phyloP scores from a whole-genome alignment of 2,797 vertebrate genomes.

The Zenarchopterus dispar region DNA sequence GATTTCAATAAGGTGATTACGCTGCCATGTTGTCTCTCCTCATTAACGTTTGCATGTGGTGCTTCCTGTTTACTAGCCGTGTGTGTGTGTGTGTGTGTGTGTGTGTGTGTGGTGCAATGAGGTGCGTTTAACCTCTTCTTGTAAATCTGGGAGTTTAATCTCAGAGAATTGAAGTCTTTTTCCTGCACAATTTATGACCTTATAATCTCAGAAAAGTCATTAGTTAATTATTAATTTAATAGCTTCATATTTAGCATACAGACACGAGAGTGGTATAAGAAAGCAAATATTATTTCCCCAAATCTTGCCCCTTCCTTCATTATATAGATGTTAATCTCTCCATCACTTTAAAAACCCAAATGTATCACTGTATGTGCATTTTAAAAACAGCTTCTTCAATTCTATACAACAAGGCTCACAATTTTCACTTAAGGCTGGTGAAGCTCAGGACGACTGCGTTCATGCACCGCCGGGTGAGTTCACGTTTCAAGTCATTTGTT shows the following conservation, averaged over 20 bases:
- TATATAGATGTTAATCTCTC: background rate
- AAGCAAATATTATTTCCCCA: constrained; percentile 21
- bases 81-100: no score
- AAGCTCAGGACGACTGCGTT: constrained; percentile 50
- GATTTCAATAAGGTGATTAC: no score
- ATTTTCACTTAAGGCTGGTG: constrained; percentile 73
- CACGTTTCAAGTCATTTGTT: constrained; percentile 75
- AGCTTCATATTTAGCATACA: constrained; percentile 12
- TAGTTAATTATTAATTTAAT: background rate
- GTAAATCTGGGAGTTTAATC: background rate
- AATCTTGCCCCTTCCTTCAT: constrained; percentile 13
- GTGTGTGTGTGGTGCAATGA: no score
- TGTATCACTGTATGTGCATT: constrained; percentile 61
- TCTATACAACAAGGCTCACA: constrained; percentile 66
- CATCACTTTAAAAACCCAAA: constrained; percentile 17
- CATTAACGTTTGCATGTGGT: no score
- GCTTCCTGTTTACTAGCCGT: no score
- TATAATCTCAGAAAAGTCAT: background rate
- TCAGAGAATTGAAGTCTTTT: background rate
- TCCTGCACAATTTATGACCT: background rate
- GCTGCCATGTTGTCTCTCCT: no score
- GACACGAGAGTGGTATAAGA: constrained; percentile 17
- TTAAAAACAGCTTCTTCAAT: constrained; percentile 56
- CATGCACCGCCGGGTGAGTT: constrained; percentile 41
- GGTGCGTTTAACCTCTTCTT: no score